A percentile compares a stretch with the other conserved stretches of the same genome.
phyloP scores from a whole-genome alignment of 2,113 vertebrate genomes.

The Phyllopteryx taeniolatus region DNA sequence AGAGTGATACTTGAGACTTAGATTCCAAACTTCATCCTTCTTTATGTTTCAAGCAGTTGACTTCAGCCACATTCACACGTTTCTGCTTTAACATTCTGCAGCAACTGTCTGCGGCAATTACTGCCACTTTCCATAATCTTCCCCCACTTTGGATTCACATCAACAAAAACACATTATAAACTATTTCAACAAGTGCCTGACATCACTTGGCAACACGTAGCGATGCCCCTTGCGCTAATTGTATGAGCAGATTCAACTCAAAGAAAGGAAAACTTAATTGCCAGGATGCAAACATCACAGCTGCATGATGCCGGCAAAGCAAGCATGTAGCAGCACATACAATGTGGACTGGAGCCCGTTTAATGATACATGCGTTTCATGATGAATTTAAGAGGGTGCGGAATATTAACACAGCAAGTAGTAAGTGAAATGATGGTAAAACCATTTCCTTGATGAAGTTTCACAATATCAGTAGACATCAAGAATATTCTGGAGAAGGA shows the following conservation, averaged over 20 bases:
- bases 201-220: constrained; percentile 37
- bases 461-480: not conserved
- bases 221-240: constrained; percentile 29
- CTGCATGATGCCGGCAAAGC: constrained; percentile 36
- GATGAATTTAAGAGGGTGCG: not conserved
- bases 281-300: constrained; percentile 36
- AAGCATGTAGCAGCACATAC: constrained; percentile 16
- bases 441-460: not conserved
- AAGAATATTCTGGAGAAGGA: not conserved
- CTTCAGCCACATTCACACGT: constrained; percentile 17
- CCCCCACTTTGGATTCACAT: constrained; percentile 19
- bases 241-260: constrained; percentile 47
- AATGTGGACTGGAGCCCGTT: constrained; percentile 1
- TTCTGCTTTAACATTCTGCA: constrained; percentile 18
- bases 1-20: not conserved
- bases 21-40: not conserved
- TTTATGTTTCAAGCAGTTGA: constrained; percentile 6
- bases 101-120: constrained; percentile 3
- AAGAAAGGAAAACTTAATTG: constrained; percentile 51
- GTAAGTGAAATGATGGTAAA: no score
- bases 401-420: not conserved
- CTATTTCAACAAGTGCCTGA: constrained; percentile 12
- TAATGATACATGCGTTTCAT: constrained; percentile 2
- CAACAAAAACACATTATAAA: constrained; percentile 29
- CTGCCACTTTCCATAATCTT: constrained; percentile 13